phyloP scores from a whole-genome alignment of 53 echinoderm and acorn worm species.

The Apostichopus leukothele region DNA sequence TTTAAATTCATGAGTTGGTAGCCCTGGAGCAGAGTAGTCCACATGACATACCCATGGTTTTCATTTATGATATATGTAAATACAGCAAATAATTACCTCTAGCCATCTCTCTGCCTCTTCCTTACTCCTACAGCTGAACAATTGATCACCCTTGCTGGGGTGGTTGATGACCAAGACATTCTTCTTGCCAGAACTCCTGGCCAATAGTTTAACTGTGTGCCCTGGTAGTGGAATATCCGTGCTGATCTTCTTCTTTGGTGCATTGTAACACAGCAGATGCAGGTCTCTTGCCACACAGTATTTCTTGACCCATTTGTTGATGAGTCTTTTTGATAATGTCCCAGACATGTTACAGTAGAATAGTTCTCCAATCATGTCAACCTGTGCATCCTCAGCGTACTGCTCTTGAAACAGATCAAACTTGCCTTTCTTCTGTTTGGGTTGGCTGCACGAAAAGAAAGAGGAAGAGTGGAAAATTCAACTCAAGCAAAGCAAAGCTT shows the following conservation, averaged over 20 bases:
- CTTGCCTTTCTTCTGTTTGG: slow-evolving; percentile 50
- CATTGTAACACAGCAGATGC: slow-evolving; percentile 48
- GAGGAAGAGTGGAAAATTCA: no score
- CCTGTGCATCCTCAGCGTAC: slow-evolving; percentile 43
- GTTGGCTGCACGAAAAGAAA: not conserved
- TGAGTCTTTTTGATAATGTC: slow-evolving; percentile 42
- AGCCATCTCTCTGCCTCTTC: slow-evolving; percentile 70
- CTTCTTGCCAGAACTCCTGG: slow-evolving; percentile 50
- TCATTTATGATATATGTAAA: no score
- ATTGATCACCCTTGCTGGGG: slow-evolving; percentile 51
- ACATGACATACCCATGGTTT: no score
- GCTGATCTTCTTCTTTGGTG: slow-evolving; percentile 42
- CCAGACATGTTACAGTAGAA: slow-evolving; percentile 27
- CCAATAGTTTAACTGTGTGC: slow-evolving; percentile 50
- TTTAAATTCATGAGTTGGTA: no score
- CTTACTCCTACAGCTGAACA: slow-evolving; percentile 55
- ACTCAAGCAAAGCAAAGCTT: no score
- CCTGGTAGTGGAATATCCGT: slow-evolving; percentile 58
- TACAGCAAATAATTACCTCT: slow-evolving; percentile 45
- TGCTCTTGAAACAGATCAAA: slow-evolving; percentile 46
- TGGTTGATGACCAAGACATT: slow-evolving; percentile 53
- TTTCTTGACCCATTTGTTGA: slow-evolving; percentile 55
- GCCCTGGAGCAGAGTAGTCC: no score
- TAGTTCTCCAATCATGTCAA: slow-evolving; percentile 52
- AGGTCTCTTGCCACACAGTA: slow-evolving; percentile 62